Conservation (phyloP, 2,797 vertebrate species). For the Sebastes cheni region DNA sequence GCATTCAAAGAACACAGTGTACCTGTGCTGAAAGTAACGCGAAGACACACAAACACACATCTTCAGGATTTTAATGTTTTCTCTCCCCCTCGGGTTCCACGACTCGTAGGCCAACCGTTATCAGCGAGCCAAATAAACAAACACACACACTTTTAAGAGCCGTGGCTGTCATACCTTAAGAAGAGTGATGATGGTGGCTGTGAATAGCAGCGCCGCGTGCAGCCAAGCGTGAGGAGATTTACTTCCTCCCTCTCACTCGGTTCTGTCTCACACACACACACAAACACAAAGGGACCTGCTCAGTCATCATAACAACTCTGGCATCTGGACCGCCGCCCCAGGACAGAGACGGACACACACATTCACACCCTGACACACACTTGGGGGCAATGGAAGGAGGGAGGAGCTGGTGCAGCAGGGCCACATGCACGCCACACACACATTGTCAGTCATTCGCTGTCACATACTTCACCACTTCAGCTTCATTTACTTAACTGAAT, state of each 20-base stretch:
- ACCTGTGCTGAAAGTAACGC: conserved; percentile 57
- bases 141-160: background rate
- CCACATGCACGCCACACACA: background rate
- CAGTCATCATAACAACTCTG: conserved; percentile 46
- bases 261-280: conserved; percentile 1
- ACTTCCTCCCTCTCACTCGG: conserved; percentile 31
- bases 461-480: background rate
- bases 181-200: conserved; percentile 31
- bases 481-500: conserved; percentile 5
- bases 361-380: background rate
- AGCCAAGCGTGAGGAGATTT: conserved; percentile 36
- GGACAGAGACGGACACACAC: conserved; percentile 36
- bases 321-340: conserved; percentile 36
- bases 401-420: background rate
- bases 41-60: conserved; percentile 27
- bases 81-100: background rate
- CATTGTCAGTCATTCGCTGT: conserved; percentile 14
- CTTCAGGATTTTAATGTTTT: background rate
- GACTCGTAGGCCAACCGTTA: background rate
- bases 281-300: conserved; percentile 17
- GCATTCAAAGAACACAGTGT: conserved; percentile 59
- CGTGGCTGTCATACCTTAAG: conserved; percentile 28
- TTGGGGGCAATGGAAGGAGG: background rate
- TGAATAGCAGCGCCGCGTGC: background rate
- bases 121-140: background rate